phyloP scores from a whole-genome alignment of 2,888 invertebrate species.

The Phytoseiulus persimilis region DNA sequence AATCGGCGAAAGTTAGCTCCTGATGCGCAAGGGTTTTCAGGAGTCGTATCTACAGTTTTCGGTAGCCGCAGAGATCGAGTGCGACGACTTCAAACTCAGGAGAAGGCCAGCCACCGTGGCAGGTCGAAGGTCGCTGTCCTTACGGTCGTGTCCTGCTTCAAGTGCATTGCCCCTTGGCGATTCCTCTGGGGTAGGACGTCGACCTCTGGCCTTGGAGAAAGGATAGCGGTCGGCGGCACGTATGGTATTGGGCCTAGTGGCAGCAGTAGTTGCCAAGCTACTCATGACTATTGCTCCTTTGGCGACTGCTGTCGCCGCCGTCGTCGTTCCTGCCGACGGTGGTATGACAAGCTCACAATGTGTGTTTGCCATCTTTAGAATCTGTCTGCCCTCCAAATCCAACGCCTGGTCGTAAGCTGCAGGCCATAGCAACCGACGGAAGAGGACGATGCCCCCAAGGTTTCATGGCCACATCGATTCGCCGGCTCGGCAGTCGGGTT shows the following conservation, averaged over 20 bases:
- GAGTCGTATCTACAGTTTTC: neutral
- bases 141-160: constrained; percentile 14
- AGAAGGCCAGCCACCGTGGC: neutral
- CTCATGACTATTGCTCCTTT: neutral
- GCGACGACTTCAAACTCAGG: neutral
- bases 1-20: neutral
- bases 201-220: constrained; percentile 36
- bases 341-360: neutral
- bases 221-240: constrained; percentile 18
- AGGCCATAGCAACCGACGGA: neutral
- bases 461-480: neutral
- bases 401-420: neutral
- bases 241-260: neutral
- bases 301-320: neutral
- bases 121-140: constrained; percentile 34
- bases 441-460: neutral
- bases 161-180: constrained; percentile 28
- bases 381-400: neutral
- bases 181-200: constrained; percentile 17
- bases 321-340: neutral
- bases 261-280: neutral
- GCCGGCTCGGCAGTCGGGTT: neutral
- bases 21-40: no score
- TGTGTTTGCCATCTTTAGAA: constrained; percentile 1
- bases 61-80: neutral